Evolutionary conservation across 1,140 invertebrate genomes (phyloP), one percentile per base, ranked within the genome.

Genomic region (Belonocnema kinseyi): DNA sequence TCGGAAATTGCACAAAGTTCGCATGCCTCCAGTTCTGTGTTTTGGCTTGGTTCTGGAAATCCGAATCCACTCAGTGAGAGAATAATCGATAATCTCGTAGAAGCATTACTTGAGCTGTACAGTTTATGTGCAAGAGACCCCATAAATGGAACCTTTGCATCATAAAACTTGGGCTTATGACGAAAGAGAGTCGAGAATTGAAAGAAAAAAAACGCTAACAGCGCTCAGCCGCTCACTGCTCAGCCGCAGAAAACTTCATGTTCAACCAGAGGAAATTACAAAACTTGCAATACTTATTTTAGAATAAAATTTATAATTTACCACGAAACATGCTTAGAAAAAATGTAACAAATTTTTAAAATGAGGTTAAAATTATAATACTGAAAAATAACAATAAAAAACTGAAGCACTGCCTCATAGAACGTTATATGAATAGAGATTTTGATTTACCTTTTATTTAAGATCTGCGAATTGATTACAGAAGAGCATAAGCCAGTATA

Each of bases 161-260:
- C 61, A 33, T 66, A 66, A 66, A 66, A 66, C 61, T 66, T 66
- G 61, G 13, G 13, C 61, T 66, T 33, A 66, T 66, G 61, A 66
- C 61, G 61, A 66, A 66, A 66, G 26, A 66, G 61, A 16, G 61
- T 40, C 26, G 33, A 26, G 13, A 66, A 66, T 40, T 14, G 3
- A 66, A 16, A 66, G 16, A 66, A 66, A 66, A 66, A 33, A 46
- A 40, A 33, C 61, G 61, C n/a, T 5, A 66, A 66, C 61, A 66
- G 26, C 61, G n/a, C 21, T 26, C 21, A 26, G 3, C n/a, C n/a
- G n/a, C n/a, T 66, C 40, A 33, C 14, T 66, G 33, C 61, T 66
- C 40, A 26, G 33, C 61, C 40, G 33, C 40, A 40, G 21, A 66
- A 40, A 46, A 16, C 14, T 33, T 66, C 61, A 10, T 12, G 17